Evolutionary conservation across 2,113 vertebrate species (phyloP).

Genomic region (Struthio camelus): DNA sequence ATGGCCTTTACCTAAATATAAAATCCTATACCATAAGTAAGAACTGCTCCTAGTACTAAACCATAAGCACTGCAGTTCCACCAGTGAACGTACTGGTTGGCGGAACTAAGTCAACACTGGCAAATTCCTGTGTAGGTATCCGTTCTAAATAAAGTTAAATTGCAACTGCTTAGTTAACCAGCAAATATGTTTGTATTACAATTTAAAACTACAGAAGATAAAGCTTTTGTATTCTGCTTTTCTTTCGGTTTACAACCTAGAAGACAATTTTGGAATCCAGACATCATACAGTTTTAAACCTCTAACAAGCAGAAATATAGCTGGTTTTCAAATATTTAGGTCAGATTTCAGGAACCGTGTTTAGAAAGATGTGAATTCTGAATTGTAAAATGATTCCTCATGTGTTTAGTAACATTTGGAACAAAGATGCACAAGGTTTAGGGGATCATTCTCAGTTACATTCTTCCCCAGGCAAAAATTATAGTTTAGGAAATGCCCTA

Average conservation of each 20-base stretch:
- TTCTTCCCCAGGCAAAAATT: not conserved
- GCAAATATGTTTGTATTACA: not conserved
- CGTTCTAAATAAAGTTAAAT: not conserved
- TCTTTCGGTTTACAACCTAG: not conserved
- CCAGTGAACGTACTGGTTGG: not conserved
- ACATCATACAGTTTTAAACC: not conserved
- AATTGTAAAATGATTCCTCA: not conserved
- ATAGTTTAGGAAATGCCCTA: not conserved
- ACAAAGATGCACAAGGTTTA: not conserved
- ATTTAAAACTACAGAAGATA: not conserved
- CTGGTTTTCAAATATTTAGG: not conserved
- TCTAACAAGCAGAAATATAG: not conserved
- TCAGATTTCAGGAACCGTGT: not conserved
- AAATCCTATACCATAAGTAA: not conserved
- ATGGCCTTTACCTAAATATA: not conserved
- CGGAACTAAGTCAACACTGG: not conserved
- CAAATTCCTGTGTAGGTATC: not conserved
- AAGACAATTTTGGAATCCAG: not conserved
- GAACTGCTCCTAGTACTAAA: not conserved
- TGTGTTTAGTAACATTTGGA: not conserved
- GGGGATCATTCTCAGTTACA: not conserved
- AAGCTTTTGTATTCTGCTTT: not conserved
- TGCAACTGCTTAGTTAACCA: not conserved
- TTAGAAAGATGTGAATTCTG: not conserved
- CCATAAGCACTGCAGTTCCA: not conserved